A percentile compares a stretch with the other conserved stretches of the same genome.
These are phyloP conservation scores for Pangasianodon hypophthalmus DNA, from an alignment of 2,113 vertebrate species.

Conservation along the genomic window DNA sequence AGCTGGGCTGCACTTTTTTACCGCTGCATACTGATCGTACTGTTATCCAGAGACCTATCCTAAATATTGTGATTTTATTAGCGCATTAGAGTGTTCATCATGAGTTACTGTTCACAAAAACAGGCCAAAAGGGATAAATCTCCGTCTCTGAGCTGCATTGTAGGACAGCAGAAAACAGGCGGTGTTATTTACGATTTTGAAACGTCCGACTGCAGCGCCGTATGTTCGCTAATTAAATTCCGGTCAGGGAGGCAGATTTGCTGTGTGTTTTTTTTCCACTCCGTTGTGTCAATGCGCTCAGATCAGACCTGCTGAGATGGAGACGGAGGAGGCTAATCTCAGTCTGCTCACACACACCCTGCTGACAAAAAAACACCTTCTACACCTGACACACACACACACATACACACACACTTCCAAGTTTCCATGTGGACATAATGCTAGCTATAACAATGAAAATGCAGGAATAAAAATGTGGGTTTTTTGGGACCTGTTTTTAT, in stretches of 20 bases:
- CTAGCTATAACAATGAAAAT: background rate
- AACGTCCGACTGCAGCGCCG: slow-evolving; percentile 42
- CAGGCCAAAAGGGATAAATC: slow-evolving; percentile 31
- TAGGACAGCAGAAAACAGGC: slow-evolving; percentile 41
- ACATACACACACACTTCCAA: background rate
- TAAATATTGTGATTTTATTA: background rate
- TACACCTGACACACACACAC: slow-evolving; percentile 6
- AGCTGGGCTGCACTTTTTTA: background rate
- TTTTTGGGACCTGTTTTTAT: background rate
- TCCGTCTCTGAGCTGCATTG: slow-evolving; percentile 18
- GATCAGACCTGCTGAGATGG: slow-evolving; percentile 47
- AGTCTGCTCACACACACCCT: slow-evolving; percentile 43
- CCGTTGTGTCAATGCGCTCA: slow-evolving; percentile 46
- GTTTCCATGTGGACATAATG: background rate
- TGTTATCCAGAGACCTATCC: background rate
- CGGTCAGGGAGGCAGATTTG: slow-evolving; percentile 38
- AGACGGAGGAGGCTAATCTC: slow-evolving; percentile 49
- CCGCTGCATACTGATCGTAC: background rate
- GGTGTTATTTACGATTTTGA: slow-evolving; percentile 28
- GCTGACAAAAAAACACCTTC: slow-evolving; percentile 39
- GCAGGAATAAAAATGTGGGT: background rate
- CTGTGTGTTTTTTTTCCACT: slow-evolving; percentile 19
- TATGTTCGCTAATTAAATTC: slow-evolving; percentile 49
- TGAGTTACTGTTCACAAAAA: slow-evolving; percentile 9
- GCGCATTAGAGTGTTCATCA: background rate